Percentiles rank a stretch among this genome's conserved stretches.
phyloP scores from a whole-genome alignment of 1,140 invertebrate species.

The Zaprionus tsacasi region DNA sequence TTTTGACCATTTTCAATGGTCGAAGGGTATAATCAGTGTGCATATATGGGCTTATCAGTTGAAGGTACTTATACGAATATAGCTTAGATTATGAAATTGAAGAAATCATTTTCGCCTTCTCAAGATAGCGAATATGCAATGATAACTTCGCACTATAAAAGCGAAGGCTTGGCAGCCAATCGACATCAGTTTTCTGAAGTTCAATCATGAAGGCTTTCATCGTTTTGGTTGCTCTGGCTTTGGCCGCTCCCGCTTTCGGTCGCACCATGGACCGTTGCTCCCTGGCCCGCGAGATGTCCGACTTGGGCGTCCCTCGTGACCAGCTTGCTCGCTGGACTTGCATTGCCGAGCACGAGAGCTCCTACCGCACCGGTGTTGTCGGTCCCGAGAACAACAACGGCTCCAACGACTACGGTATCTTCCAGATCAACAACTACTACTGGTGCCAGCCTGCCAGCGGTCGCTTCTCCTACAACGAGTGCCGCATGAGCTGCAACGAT shows the following conservation, averaged over 20 bases:
- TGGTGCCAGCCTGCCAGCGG: constrained; percentile 69
- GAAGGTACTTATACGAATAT: no score
- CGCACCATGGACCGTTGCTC: constrained; percentile 75
- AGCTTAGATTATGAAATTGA: no score
- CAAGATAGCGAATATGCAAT: not conserved
- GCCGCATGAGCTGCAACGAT: constrained; percentile 50
- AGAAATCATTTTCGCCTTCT: not conserved
- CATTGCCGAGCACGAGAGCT: constrained; percentile 68
- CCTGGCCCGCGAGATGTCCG: constrained; percentile 72
- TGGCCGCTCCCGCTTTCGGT: constrained; percentile 61
- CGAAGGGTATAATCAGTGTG: no score
- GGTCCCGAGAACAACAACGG: constrained; percentile 64
- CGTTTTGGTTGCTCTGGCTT: constrained; percentile 60
- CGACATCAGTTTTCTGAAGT: constrained; percentile 52
- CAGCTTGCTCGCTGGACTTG: constrained; percentile 60
- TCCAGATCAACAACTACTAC: constrained; percentile 77
- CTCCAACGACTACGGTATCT: constrained; percentile 73
- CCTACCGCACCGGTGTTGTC: constrained; percentile 58
- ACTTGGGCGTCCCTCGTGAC: constrained; percentile 62
- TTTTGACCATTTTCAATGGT: no score
- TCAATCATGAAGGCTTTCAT: constrained; percentile 62
- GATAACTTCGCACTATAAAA: constrained; percentile 58
- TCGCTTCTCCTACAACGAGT: constrained; percentile 68
- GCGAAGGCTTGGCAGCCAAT: not conserved
- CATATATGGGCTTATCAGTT: constrained; percentile 1